Conservation (phyloP, 2,888 invertebrate genomes). For the Gastrophysa polygoni region DNA sequence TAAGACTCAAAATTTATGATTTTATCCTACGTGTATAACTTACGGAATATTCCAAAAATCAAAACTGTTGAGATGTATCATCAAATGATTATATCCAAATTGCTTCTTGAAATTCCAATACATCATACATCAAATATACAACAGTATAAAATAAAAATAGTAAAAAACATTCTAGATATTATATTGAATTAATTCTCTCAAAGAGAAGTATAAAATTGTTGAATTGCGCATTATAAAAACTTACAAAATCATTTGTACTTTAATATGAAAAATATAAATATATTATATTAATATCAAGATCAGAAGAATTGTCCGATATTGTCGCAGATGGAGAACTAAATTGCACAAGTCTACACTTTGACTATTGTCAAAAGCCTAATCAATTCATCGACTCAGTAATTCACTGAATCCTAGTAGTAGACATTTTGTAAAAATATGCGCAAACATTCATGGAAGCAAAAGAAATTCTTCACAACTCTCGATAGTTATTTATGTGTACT, state of each 20-base stretch:
- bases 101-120: constrained; percentile 39
- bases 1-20: constrained; percentile 15
- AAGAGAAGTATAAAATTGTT: constrained; percentile 14
- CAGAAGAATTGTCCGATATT: constrained; percentile 8
- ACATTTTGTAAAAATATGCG: background rate
- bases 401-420: constrained; percentile 5
- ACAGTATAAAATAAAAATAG: constrained; percentile 35
- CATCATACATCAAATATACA: constrained; percentile 39
- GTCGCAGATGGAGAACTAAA: no score
- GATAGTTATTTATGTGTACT: background rate
- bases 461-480: no score
- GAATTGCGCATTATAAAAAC: constrained; percentile 6
- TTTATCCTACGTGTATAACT: no score
- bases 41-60: no score
- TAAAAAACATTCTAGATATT: constrained; percentile 44
- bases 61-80: constrained; percentile 41
- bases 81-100: constrained; percentile 39
- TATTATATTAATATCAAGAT: constrained; percentile 16
- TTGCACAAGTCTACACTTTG: background rate
- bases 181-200: constrained; percentile 1
- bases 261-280: constrained; percentile 18
- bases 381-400: background rate
- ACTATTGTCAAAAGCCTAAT: background rate
- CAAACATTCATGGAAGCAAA: background rate
- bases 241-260: constrained; percentile 15